Evolutionary conservation across 2,797 vertebrate species (phyloP), one percentile per base, ranked within the genome.

Genomic region (Anguilla pacifica): DNA sequence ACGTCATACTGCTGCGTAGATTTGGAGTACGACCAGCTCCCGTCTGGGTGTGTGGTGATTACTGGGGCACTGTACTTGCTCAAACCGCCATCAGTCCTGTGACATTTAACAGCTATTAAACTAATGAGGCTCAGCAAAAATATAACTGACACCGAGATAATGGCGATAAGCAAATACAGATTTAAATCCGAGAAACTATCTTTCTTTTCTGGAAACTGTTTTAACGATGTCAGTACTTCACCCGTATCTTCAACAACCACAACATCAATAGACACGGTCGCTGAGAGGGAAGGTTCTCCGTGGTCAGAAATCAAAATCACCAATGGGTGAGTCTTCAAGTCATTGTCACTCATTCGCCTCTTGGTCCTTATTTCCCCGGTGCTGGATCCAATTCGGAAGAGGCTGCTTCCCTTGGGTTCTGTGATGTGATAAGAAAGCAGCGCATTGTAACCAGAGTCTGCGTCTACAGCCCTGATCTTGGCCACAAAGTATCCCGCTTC

Each of bases 101-200:
- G 86, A 83, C 91, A 90, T 87, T 90, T 91, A 28, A 46, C 86
- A 79, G 86, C 88, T 88, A 90, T 89, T 55, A 90, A 90, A 88
- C 74, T 85, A 51, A 91, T 84, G 25, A 91, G 88, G 46, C 82
- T 85, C 64, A 88, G 49, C 25, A 88, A 10, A 57, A 85, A 88
- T 53, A 88, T 85, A n/a, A 87, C 85, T 83, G 89, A 89, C 13
- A 90, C 85, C 64, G 91, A 88, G 2, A 83, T 83, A 81, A 90
- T 89, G 77, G 86, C 85, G 53, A 91, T 88, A n/a, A 91, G 85
- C 85, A 91, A 87, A 90, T 90, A 91, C n/a, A 91, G 67, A 85
- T 91, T 88, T 74, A 88, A 31, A 84, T 88, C 81, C 0, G 91
- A 89, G 57, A 91, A 91, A 77, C 49, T 85, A 2, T 91, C 91